Conservation (phyloP, 2,888 invertebrate species). For the Limnephilus lunatus region DNA sequence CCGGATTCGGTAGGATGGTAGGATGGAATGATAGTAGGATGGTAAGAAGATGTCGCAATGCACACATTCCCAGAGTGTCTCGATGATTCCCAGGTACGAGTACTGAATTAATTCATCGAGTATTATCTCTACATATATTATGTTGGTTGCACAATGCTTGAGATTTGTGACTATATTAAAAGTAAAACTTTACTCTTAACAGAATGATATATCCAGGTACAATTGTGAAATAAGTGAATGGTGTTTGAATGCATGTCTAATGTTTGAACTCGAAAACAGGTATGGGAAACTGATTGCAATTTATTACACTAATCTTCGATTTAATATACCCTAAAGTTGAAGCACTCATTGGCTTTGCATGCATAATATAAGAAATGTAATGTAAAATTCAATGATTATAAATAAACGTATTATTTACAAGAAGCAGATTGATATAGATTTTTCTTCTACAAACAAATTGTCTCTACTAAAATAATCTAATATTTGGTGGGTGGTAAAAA, state of each 20-base stretch:
- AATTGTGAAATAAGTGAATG: constrained; percentile 8
- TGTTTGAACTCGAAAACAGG: not conserved
- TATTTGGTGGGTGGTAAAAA: not conserved
- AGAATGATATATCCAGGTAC: not conserved
- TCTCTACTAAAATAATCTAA: not conserved
- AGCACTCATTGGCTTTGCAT: not conserved
- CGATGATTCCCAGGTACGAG: constrained; percentile 17
- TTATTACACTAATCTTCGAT: not conserved
- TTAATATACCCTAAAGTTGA: not conserved
- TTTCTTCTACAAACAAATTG: too few species aligned
- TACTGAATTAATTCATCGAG: not conserved
- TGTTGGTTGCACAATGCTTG: not conserved
- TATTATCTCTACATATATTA: not conserved
- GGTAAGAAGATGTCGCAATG: constrained; percentile 2
- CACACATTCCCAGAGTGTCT: constrained; percentile 17
- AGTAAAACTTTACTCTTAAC: not conserved
- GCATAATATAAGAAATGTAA: not conserved
- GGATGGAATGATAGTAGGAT: not conserved
- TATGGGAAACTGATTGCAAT: not conserved
- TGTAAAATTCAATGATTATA: not conserved
- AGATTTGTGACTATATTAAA: not conserved
- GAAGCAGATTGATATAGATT: too few species aligned
- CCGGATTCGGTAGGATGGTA: not conserved
- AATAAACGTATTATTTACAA: not conserved
- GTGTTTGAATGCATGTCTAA: not conserved